phyloP scores from a whole-genome alignment of 2,888 invertebrate genomes.

The Hanleya hanleyi region DNA sequence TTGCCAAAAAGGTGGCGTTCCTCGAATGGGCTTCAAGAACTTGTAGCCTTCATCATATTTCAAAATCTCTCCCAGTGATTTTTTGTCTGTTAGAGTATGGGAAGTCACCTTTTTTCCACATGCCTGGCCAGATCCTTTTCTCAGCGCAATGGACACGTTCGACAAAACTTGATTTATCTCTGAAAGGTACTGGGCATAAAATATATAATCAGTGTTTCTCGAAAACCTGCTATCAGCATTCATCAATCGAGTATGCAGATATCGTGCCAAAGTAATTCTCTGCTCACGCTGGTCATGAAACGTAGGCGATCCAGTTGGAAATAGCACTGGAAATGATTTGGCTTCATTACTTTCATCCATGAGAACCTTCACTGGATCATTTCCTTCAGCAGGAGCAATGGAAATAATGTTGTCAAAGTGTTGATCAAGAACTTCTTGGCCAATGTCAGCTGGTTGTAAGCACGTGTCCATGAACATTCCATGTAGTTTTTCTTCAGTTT shows the following conservation, averaged over 20 bases:
- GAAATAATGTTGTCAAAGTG: conserved; percentile 12
- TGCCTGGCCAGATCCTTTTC: not conserved
- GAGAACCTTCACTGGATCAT: conserved; percentile 23
- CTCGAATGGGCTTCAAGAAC: too few species aligned
- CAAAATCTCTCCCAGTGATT: too few species aligned
- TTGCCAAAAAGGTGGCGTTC: not conserved
- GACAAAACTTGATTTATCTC: not conserved
- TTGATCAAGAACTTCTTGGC: conserved; percentile 18
- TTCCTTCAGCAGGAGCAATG: conserved; percentile 28
- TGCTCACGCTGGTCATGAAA: not conserved
- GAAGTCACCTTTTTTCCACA: too few species aligned
- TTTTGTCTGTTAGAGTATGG: too few species aligned
- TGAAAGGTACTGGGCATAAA: too few species aligned
- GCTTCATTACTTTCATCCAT: conserved; percentile 17
- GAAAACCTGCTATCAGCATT: conserved; percentile 21
- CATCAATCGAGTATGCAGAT: conserved; percentile 27
- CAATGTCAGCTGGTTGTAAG: conserved; percentile 27
- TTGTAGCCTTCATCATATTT: too few species aligned
- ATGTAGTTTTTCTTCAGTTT: not conserved
- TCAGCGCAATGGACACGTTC: too few species aligned
- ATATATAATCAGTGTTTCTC: too few species aligned
- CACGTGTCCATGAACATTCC: not conserved
- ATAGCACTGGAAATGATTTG: conserved; percentile 16
- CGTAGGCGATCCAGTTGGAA: not conserved
- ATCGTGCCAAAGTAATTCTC: conserved; percentile 17